Evolutionary conservation across 64 coral and sea anemone species (phyloP).

Genomic region (Cladopsammia gracilis): DNA sequence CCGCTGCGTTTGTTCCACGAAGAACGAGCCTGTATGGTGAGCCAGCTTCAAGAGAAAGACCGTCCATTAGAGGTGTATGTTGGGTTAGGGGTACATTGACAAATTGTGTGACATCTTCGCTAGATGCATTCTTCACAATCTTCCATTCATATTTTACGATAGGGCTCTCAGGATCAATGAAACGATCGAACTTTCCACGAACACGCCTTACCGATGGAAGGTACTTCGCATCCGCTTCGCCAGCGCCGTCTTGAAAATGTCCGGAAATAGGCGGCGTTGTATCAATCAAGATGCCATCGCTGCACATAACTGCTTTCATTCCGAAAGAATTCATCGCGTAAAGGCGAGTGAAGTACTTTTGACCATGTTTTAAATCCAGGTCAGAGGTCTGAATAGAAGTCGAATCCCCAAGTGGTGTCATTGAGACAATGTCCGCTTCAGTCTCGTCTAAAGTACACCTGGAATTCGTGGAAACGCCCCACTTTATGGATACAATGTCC

Average conservation of each 20-base stretch:
- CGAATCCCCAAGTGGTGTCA: conserved; percentile 82
- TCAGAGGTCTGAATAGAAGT: conserved; percentile 82
- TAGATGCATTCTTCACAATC: conserved; percentile 47
- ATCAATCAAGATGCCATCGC: conserved; percentile 93
- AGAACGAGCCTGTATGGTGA: conserved; percentile 78
- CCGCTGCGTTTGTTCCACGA: conserved; percentile 88
- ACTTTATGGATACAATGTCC: conserved; percentile 70
- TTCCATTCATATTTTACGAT: conserved; percentile 93
- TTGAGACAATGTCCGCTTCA: conserved; percentile 77
- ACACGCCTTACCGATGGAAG: conserved; percentile 86
- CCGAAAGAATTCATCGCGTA: conserved; percentile 72
- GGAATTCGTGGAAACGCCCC: conserved; percentile 81
- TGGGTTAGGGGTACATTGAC: conserved; percentile 82
- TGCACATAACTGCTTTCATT: conserved; percentile 87
- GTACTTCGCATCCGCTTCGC: conserved; percentile 71
- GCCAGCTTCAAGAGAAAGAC: conserved; percentile 72
- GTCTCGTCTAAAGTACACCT: conserved; percentile 80
- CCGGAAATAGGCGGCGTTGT: conserved; percentile 86
- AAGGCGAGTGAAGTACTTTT: conserved; percentile 92
- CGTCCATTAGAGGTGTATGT: conserved; percentile 81
- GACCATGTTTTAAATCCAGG: conserved; percentile 71
- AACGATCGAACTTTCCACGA: conserved; percentile 79
- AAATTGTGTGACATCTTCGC: conserved; percentile 81
- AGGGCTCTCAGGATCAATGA: conserved; percentile 89
- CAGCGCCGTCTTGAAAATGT: conserved; percentile 78